Conservation (phyloP, 92 coral and sea anemone species). For the Parazoanthus atlanticus region DNA sequence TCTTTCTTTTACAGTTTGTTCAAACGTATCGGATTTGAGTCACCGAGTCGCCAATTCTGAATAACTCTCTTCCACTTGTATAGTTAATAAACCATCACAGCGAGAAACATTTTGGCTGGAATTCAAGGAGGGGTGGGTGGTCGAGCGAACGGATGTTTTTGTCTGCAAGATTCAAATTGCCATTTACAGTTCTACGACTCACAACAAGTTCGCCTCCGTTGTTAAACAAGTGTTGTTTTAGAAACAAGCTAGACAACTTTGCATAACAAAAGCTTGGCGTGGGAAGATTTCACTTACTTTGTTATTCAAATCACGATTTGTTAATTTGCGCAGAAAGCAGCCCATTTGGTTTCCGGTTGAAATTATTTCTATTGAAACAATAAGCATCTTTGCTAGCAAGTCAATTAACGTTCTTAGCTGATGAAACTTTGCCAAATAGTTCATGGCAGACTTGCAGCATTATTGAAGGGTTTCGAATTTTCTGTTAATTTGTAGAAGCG, state of each 20-base stretch:
- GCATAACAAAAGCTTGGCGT: conserved; percentile 32
- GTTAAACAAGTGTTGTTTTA: not conserved
- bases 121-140: not conserved
- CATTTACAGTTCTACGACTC: not conserved
- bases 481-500: too few relatives aligned
- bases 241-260: not conserved
- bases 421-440: too few relatives aligned
- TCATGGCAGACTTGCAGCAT: too few relatives aligned
- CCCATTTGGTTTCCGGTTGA: not conserved
- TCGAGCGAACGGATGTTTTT: not conserved
- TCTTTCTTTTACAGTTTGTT: not conserved
- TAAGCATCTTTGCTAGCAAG: too few relatives aligned
- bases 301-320: conserved; percentile 22
- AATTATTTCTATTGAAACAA: not conserved
- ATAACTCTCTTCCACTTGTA: not conserved
- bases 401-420: too few relatives aligned
- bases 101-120: not conserved
- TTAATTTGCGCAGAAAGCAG: not conserved
- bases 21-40: not conserved
- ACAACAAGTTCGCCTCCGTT: not conserved
- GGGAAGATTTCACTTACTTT: conserved; percentile 1
- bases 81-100: not conserved
- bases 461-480: too few relatives aligned
- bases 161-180: not conserved
- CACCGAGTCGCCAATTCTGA: not conserved